Base-by-base conservation (phyloP, 2,888 invertebrate species). In the Gisinianus flammeolus region DNA sequence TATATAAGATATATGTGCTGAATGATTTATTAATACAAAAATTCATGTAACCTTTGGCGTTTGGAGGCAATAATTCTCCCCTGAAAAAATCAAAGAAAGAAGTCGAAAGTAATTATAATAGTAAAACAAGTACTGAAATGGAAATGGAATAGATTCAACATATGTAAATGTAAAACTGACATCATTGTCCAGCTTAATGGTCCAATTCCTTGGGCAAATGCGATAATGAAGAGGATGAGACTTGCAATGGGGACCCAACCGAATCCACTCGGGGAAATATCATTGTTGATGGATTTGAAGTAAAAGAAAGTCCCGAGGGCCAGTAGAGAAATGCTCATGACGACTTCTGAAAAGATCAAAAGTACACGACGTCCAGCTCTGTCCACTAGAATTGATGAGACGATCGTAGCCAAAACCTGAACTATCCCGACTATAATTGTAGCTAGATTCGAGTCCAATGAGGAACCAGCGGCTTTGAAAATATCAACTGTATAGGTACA, bases 161-260 rank as follows among this genome's bases (percentile, higher is more conserved):
- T 64, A 24, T 6, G 26, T 19, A 26, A 12, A 24, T 26, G 6
- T 30, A 30, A 16, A 66, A 66, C 31, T 66, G 31, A 28, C 28
- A 66, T 30, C 5, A 93, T 93, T 89, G 95, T 90, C 93, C 94
- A 94, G 0, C 94, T 93, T 56, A 94, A 91, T 0, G 94, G 94
- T 0, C 94, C 94, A 85, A 92, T 91, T 10, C 94, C 94, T 54
- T 95, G 85, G 0, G 94, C 93, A 88, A 95, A 96, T 64, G 93
- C 91, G 26, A 93, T 87, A 26, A 95, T 92, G 87, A 94, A 96
- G 1, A 93, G 81, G 66, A 93, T 93, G 26, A 95, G 87, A 31
- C 92, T 91, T 0, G 91, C 85, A 5, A 96, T 87, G 0, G 94
- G 94, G 44, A 94, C 82, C 92, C 92, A 93, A 0, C 92, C 91